Evolutionary conservation across 2,888 invertebrate species (phyloP).

Genomic region (Mamestra brassicae): DNA sequence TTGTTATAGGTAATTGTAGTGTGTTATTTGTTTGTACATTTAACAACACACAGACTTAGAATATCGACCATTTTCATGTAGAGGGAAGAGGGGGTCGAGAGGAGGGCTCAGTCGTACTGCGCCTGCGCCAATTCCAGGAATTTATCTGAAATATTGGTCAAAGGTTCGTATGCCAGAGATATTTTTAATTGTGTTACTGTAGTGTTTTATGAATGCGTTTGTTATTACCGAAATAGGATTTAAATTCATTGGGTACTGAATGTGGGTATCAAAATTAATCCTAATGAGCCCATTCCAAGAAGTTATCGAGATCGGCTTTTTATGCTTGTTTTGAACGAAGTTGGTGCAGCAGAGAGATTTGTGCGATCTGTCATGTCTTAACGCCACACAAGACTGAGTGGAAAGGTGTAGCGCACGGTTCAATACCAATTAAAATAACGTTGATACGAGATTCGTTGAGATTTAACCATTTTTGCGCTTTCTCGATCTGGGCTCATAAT

Average conservation of each 20-base stretch:
- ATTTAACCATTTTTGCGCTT: background rate
- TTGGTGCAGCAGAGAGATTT: background rate
- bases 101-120: background rate
- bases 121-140: conserved; percentile 10
- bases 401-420: background rate
- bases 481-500: background rate
- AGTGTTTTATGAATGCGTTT: background rate
- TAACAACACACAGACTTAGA: background rate
- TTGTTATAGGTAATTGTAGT: background rate
- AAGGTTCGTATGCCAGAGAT: background rate
- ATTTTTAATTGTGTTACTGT: background rate
- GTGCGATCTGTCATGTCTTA: background rate
- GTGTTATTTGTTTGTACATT: background rate
- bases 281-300: background rate
- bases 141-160: background rate
- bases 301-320: background rate
- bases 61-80: background rate
- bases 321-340: background rate
- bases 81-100: background rate
- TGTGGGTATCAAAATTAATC: no score
- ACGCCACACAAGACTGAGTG: background rate
- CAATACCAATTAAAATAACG: background rate
- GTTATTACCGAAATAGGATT: background rate
- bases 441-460: background rate
- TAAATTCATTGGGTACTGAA: background rate